A percentile compares a stretch with the other conserved stretches of the same genome.
These are phyloP conservation scores for Anorthoa munda DNA, from an alignment of 2,888 invertebrate species.

Conservation along the genomic window DNA sequence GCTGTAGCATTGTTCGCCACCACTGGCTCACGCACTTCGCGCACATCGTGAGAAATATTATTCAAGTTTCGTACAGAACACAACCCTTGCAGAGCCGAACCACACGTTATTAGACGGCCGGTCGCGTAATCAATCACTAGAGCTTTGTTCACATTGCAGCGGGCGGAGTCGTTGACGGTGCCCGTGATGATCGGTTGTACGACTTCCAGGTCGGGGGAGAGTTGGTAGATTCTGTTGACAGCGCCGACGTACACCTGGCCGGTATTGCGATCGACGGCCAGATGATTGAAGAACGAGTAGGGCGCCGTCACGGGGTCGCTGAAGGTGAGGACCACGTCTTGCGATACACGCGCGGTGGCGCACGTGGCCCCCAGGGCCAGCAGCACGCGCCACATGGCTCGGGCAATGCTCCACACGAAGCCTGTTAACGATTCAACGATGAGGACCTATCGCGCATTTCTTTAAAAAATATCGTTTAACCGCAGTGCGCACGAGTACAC, in stretches of 20 bases:
- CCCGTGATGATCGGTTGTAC: slow-evolving; percentile 95
- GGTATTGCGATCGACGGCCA: slow-evolving; percentile 97
- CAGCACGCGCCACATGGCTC: slow-evolving; percentile 91
- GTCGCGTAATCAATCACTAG: slow-evolving; percentile 98
- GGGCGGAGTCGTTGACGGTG: slow-evolving; percentile 97
- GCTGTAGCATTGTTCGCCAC: slow-evolving; percentile 99
- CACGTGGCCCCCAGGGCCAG: slow-evolving; percentile 91
- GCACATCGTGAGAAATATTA: slow-evolving; percentile 95
- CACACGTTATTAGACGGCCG: slow-evolving; percentile 97
- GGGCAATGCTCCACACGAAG: slow-evolving; percentile 77
- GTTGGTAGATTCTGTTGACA: slow-evolving; percentile 97
- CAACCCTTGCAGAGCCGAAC: slow-evolving; percentile 97
- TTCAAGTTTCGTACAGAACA: slow-evolving; percentile 97
- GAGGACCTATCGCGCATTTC: slow-evolving; percentile 75
- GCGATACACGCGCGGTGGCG: slow-evolving; percentile 89
- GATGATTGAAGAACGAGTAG: slow-evolving; percentile 95
- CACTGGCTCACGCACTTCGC: slow-evolving; percentile 96
- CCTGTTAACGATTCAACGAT: slow-evolving; percentile 74
- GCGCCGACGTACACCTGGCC: slow-evolving; percentile 97
- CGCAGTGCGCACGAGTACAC: slow-evolving; percentile 80
- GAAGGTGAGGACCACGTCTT: slow-evolving; percentile 93
- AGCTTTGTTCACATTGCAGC: slow-evolving; percentile 98
- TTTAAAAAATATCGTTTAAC: slow-evolving; percentile 64
- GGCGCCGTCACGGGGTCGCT: slow-evolving; percentile 92
- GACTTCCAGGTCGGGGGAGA: slow-evolving; percentile 96